phyloP scores from a whole-genome alignment of 1,140 invertebrate genomes.

The Trichonephila clavata region DNA sequence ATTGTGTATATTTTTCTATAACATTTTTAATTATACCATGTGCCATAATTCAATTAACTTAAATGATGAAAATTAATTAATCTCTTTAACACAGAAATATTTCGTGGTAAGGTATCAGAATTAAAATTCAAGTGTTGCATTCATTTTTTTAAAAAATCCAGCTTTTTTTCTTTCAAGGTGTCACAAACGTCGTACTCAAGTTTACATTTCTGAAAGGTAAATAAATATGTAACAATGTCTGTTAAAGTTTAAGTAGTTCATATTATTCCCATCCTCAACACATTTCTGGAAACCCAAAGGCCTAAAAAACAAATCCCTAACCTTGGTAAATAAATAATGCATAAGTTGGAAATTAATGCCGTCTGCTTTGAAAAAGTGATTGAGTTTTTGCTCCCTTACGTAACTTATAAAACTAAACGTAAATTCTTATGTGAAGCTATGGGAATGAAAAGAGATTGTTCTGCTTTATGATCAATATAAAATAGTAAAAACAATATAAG shows the following conservation, averaged over 20 bases:
- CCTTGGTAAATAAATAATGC: conserved; percentile 58
- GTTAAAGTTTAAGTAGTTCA: background rate
- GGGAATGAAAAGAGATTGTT: conserved; percentile 34
- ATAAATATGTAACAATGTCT: background rate
- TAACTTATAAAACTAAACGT: conserved; percentile 42
- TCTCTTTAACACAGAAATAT: too few species aligned
- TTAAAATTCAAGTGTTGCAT: too few species aligned
- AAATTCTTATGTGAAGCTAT: conserved; percentile 50
- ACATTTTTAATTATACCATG: too few species aligned
- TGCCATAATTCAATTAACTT: too few species aligned
- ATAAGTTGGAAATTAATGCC: conserved; percentile 60
- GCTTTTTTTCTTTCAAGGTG: too few species aligned
- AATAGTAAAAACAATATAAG: background rate
- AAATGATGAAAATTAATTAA: too few species aligned
- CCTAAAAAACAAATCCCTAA: conserved; percentile 17
- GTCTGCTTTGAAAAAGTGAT: conserved; percentile 43
- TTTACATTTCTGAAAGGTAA: background rate
- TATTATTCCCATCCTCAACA: background rate
- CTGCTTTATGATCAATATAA: conserved; percentile 9
- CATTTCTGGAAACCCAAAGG: background rate
- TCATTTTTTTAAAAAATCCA: too few species aligned
- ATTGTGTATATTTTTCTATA: too few species aligned
- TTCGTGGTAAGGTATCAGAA: too few species aligned
- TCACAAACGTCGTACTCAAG: too few species aligned
- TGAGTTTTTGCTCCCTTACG: background rate